Evolutionary conservation across 1,140 invertebrate genomes (phyloP), one percentile per base, ranked within the genome.

Genomic region (Drosophila triauraria): DNA sequence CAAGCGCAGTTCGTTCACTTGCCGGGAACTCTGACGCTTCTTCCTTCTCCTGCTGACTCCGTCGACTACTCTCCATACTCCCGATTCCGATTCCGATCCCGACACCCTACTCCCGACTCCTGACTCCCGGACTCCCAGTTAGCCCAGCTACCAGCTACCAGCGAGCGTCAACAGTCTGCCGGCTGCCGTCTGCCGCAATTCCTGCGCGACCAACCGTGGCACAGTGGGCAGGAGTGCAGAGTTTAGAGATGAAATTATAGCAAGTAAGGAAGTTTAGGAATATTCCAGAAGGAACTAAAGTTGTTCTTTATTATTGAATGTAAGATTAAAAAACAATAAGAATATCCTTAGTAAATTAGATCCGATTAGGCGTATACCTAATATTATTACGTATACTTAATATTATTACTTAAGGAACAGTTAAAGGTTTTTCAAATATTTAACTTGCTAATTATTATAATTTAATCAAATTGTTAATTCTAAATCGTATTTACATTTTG

Each of bases 1-100:
- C 47, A 20, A 51, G 58, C 57, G 46, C 53, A 78, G 76, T 78
- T 78, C 76, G 76, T 78, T 78, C 76, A 78, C 76, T 78, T 71
- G 75, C 57, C 65, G 44, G 75, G 75, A 61, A 78, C 50, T 51
- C 67, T 72, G 58, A 30, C 54, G 38, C 50, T 47, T 35, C 58
- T 35, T 75, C 43, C 27, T 63, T 32, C 23, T 63, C 51, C 57
- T 44, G 35, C 50, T 50, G 63, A 48, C 48, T 56, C 38, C 58
- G 30, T 10, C 20, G 53, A 9, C 20, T 60, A 43, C 32, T 35
- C 30, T 32, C 32, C 32, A 35, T 35, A 35, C 32, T 35, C 32
- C 32, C 32, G 32, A 35, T 38, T 53, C n/a, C n/a, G n/a, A n/a
- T n/a, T n/a, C 57, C 42, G n/a, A 35, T 38, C 61, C 57, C 42